Evolutionary conservation across 1,140 invertebrate genomes (phyloP).

Genomic region (Charaxes varanes): DNA sequence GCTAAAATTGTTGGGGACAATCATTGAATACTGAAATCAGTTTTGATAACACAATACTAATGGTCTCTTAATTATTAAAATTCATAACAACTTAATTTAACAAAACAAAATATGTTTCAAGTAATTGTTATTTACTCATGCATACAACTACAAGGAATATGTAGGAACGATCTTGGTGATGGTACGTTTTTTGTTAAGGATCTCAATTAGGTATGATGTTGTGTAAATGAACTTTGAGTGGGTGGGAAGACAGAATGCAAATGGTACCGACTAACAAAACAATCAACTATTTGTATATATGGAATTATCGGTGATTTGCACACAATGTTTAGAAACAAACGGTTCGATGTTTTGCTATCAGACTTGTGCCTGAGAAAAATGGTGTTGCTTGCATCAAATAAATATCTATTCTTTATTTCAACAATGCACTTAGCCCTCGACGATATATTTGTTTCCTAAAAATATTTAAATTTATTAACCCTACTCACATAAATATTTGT

Average conservation of each 20-base stretch:
- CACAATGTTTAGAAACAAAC: slow-evolving; percentile 65
- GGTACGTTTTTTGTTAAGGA: slow-evolving; percentile 1
- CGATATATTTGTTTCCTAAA: too few species aligned
- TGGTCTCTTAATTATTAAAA: too few species aligned
- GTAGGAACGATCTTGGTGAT: too few species aligned
- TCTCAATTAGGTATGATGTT: slow-evolving; percentile 5
- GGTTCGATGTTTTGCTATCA: slow-evolving; percentile 49
- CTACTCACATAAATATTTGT: too few species aligned
- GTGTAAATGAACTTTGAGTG: slow-evolving; percentile 16
- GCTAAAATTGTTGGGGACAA: too few species aligned
- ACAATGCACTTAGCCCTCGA: background rate
- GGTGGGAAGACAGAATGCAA: slow-evolving; percentile 16
- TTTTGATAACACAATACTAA: too few species aligned
- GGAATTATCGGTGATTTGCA: slow-evolving; percentile 57
- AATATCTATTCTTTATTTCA: slow-evolving; percentile 16
- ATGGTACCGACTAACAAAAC: slow-evolving; percentile 15
- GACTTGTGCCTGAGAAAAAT: slow-evolving; percentile 36
- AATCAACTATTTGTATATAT: slow-evolving; percentile 38
- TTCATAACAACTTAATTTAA: too few species aligned
- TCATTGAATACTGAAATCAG: too few species aligned
- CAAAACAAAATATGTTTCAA: too few species aligned
- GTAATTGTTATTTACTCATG: too few species aligned
- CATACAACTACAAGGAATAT: too few species aligned
- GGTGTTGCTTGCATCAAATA: slow-evolving; percentile 26
- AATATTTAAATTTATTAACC: too few species aligned